These are phyloP conservation scores for Ceramica pisi DNA, from an alignment of 2,888 invertebrate genomes.

Conservation along the genomic window DNA sequence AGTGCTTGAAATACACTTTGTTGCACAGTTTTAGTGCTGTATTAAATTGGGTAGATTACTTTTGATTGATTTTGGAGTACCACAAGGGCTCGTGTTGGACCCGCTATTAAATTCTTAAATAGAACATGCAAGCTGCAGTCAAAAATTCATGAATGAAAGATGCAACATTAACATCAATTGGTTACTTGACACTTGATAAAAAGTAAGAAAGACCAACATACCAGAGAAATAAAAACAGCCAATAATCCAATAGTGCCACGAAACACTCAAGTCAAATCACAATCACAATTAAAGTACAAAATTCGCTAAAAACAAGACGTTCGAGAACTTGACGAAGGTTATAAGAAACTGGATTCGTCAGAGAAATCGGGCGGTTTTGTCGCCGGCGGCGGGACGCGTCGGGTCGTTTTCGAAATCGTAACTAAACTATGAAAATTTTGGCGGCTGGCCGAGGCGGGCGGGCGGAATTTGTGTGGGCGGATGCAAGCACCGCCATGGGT, in stretches of 20 bases:
- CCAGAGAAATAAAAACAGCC: constrained; percentile 68
- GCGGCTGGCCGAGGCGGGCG: constrained; percentile 87
- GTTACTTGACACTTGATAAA: neutral
- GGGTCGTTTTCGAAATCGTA: constrained; percentile 91
- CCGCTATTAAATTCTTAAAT: constrained; percentile 21
- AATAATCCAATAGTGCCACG: constrained; percentile 83
- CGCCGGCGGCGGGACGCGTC: constrained; percentile 91
- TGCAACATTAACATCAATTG: neutral
- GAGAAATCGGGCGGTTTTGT: constrained; percentile 84
- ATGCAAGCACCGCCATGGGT: constrained; percentile 81
- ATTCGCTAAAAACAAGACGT: constrained; percentile 72
- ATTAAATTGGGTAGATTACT: constrained; percentile 41
- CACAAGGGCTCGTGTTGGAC: constrained; percentile 56
- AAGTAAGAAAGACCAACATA: constrained; percentile 68
- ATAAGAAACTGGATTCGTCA: constrained; percentile 83
- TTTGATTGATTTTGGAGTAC: constrained; percentile 42
- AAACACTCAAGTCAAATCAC: constrained; percentile 79
- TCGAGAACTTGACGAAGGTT: constrained; percentile 85
- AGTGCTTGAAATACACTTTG: constrained; percentile 46
- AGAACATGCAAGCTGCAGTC: constrained; percentile 7
- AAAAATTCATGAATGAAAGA: neutral
- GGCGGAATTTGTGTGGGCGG: constrained; percentile 87
- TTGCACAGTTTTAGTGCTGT: constrained; percentile 35
- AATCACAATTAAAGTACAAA: constrained; percentile 75
- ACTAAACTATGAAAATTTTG: constrained; percentile 90